A percentile compares a stretch with the other conserved stretches of the same genome.
phyloP scores from a whole-genome alignment of 2,797 vertebrate genomes.

The Crenuchus spilurus region DNA sequence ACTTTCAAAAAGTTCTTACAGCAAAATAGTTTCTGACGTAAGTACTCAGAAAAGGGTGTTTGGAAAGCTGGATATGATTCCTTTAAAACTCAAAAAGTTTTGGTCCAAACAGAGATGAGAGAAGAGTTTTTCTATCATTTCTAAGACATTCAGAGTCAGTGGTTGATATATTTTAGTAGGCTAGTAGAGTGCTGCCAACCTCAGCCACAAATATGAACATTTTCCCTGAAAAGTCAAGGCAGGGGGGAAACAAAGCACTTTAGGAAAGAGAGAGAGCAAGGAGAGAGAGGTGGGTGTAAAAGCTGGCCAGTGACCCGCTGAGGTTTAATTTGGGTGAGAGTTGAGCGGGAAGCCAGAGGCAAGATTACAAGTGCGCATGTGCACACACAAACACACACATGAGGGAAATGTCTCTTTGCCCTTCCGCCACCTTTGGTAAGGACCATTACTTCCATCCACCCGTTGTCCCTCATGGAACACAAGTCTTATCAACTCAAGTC shows the following conservation, averaged over 20 bases:
- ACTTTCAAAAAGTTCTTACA: constrained; percentile 18
- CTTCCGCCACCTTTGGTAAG: constrained; percentile 55
- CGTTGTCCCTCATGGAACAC: constrained; percentile 35
- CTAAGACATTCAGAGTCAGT: constrained; percentile 67
- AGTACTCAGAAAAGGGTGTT: neutral
- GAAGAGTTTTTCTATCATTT: constrained; percentile 75
- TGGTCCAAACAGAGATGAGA: constrained; percentile 57
- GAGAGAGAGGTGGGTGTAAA: constrained; percentile 49
- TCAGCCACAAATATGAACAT: constrained; percentile 80
- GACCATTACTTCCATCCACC: constrained; percentile 51
- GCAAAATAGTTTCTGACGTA: neutral
- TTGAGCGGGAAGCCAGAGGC: constrained; percentile 66
- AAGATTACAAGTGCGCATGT: constrained; percentile 50
- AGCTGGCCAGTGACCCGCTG: constrained; percentile 62
- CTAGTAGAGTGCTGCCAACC: constrained; percentile 73
- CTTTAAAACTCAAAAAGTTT: constrained; percentile 6
- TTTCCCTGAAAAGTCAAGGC: constrained; percentile 76
- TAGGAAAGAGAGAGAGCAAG: constrained; percentile 58
- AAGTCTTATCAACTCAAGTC: constrained; percentile 38
- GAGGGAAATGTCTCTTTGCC: constrained; percentile 52
- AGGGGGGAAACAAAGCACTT: constrained; percentile 77
- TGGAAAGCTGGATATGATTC: neutral
- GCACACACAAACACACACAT: constrained; percentile 33
- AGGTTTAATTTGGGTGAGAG: constrained; percentile 80
- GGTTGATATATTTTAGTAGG: constrained; percentile 69